Evolutionary conservation across 1,140 invertebrate genomes (phyloP), one percentile per base, ranked within the genome.

Genomic region (Bombus ignitus): DNA sequence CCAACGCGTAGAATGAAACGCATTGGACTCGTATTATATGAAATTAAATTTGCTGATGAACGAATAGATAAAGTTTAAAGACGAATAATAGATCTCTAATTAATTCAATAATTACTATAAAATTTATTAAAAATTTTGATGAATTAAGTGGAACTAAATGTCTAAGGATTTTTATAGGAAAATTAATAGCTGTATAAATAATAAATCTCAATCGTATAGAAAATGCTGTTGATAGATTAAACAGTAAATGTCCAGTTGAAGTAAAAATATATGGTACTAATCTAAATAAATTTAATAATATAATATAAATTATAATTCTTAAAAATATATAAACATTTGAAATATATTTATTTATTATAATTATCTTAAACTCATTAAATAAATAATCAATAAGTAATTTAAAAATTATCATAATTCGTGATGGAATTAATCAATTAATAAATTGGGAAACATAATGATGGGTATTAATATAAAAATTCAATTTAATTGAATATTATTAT

Each of bases 191-290:
- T 62, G 95, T 95, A 92, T 94, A 96, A 62, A 96, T 82, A 95
- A 97, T 96, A 93, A 97, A 96, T 90, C 91, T 93, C 91, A 96
- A 81, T 96, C 96, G 97, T 92, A 97, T 87, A 6, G 95, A 94
- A 90, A 97, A 91, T 10, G 96, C 94, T 88, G 97, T 87, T 5
- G 93, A 87, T 93, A 97, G 88, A 57, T 95, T 96, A 92, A 96
- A 89, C 59, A 88, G 90, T 95, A 97, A 87, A 93, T 97, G 96
- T 39, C 96, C 96, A 86, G 96, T 95, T 87, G 92, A 93, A 22
- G 96, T 96, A 95, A 97, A 97, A 95, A 97, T 96, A 95, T 97
- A 97, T 8, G 96, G 96, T 70, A 97, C 96, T 95, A 97, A 92
- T 28, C 96, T 96, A 73, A 91, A 83, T 71, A 90, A 85, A 89